These are phyloP conservation scores for Sipha flava DNA, from an alignment of 1,140 invertebrate genomes.

Conservation along the genomic window DNA sequence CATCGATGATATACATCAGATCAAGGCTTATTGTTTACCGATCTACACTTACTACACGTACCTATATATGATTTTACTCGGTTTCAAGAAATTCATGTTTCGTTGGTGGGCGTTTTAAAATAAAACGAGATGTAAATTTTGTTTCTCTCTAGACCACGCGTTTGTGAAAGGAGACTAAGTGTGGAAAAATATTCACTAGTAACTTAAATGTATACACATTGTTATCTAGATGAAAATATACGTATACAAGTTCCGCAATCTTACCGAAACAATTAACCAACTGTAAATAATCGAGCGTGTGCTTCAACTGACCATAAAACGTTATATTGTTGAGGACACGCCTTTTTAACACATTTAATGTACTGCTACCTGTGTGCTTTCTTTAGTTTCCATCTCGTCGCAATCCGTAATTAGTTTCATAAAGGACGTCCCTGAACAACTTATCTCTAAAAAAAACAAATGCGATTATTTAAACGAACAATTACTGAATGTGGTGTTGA, in stretches of 20 bases:
- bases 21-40: no score
- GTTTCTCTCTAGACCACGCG: no score
- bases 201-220: not conserved
- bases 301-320: not conserved
- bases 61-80: no score
- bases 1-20: no score
- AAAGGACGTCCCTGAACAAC: constrained; percentile 14
- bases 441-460: not conserved
- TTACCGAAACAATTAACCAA: not conserved
- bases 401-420: constrained; percentile 30
- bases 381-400: constrained; percentile 19
- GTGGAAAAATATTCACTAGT: not conserved
- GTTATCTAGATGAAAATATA: constrained; percentile 5
- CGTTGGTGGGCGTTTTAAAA: no score
- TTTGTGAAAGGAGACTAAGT: not conserved
- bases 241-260: not conserved
- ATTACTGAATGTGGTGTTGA: not conserved
- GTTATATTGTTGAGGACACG: not conserved
- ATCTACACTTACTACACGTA: no score
- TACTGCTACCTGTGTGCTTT: not conserved
- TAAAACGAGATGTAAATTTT: not conserved
- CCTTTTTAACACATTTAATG: constrained; percentile 5
- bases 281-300: constrained; percentile 9
- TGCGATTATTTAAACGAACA: not conserved
- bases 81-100: no score